Percentiles rank a stretch among this genome's conserved stretches.
These are phyloP conservation scores for Scomber japonicus DNA, from an alignment of 2,113 vertebrate genomes.

Conservation along the genomic window DNA sequence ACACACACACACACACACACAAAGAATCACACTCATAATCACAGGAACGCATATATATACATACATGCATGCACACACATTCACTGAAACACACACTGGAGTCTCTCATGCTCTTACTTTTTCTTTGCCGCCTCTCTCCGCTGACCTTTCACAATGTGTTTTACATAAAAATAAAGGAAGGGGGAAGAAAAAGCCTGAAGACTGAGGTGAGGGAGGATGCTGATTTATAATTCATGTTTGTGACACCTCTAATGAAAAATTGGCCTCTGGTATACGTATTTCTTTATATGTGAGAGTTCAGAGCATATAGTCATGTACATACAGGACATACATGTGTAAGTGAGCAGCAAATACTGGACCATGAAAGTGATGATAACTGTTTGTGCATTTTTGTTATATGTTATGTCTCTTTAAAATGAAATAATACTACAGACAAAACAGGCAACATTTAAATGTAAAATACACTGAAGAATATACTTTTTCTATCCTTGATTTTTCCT, in stretches of 20 bases:
- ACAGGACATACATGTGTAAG: background rate
- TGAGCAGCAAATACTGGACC: background rate
- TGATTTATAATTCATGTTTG: constrained; percentile 70
- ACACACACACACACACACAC: constrained; percentile 19
- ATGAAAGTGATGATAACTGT: background rate
- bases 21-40: constrained; percentile 48
- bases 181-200: constrained; percentile 49
- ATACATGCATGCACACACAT: constrained; percentile 39
- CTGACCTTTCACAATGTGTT: constrained; percentile 85
- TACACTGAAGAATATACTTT: no score
- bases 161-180: constrained; percentile 79
- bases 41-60: constrained; percentile 42
- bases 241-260: constrained; percentile 70
- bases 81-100: constrained; percentile 12
- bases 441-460: background rate
- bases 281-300: constrained; percentile 44
- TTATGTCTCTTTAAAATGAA: background rate
- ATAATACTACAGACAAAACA: background rate
- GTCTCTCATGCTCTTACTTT: constrained; percentile 59
- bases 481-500: no score
- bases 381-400: background rate
- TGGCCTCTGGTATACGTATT: constrained; percentile 31
- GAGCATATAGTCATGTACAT: background rate
- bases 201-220: constrained; percentile 55
- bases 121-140: constrained; percentile 50